Evolutionary conservation across 2,797 vertebrate genomes (phyloP), one percentile per base, ranked within the genome.

Genomic region (Macropus fuliginosus): DNA sequence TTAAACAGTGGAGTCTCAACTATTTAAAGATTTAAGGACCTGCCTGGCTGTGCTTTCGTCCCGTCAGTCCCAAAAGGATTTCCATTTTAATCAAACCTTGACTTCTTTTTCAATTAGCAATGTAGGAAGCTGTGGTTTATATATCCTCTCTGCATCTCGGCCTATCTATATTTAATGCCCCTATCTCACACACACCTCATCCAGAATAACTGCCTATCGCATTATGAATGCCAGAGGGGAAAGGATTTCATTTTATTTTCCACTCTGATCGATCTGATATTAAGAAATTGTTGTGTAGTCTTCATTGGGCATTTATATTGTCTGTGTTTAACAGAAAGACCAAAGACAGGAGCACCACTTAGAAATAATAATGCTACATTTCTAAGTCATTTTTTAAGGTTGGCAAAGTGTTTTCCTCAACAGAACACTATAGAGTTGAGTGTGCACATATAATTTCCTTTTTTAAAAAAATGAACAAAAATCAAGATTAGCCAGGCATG

Each of bases 101-200:
- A 90, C 55, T 16, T 9, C 55, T 91, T 91, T 92, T 93, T 95
- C 97, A 59, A 54, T 93, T 95, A 54, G 93, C 5, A 5, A 1
- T 1, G 40, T 91, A 46, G 93, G 94, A 94, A 46, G 94, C 28
- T 1, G 14, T 52, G 52, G 96, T 52, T 24, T 74, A 3, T 21
- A 56, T 91, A 91, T 27, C 40, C 55, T 56, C 11, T 34, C 91
- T 1, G 34, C 11, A 87, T 55, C 96, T 91, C 93, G 46, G 40
- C 74, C 74, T 94, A 95, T 95, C 95, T 95, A 66, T 95, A 93
- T 92, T 94, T 97, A 92, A 95, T 94, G 96, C 50, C 40, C 31
- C 66, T 92, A 62, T 94, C 34, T 94, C 40, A 34, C 94, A 94
- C 94, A 92, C 94, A 56, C 89, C 62, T 91, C 55, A 54, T 92